Conservation (phyloP, 2,888 invertebrate species). For the Amphipyra berbera region DNA sequence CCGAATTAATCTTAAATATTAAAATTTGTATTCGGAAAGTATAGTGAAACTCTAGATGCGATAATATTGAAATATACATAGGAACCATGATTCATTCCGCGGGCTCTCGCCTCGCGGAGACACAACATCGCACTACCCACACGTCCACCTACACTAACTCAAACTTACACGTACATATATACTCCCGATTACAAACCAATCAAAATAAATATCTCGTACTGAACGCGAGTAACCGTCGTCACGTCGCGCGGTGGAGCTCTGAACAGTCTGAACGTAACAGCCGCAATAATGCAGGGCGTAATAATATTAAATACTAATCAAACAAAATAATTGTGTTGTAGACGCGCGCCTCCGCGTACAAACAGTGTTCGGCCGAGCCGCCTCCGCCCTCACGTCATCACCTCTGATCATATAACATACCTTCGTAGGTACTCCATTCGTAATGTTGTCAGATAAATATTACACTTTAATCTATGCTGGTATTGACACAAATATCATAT, state of each 20-base stretch:
- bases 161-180: conserved; percentile 75
- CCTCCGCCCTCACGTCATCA: conserved; percentile 50
- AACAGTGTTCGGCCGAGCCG: conserved; percentile 67
- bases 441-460: conserved; percentile 37
- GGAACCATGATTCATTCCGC: conserved; percentile 90
- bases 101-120: conserved; percentile 84
- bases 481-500: conserved; percentile 50
- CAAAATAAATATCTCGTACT: conserved; percentile 66
- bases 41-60: conserved; percentile 90
- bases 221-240: conserved; percentile 63
- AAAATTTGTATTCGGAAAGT: conserved; percentile 90
- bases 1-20: conserved; percentile 90
- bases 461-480: conserved; percentile 39
- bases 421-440: conserved; percentile 13
- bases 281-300: conserved; percentile 74
- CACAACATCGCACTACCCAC: conserved; percentile 88
- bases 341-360: conserved; percentile 87
- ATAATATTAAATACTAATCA: conserved; percentile 81
- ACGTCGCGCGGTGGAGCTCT: conserved; percentile 69
- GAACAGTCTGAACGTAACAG: conserved; percentile 66
- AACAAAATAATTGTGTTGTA: conserved; percentile 87
- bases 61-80: conserved; percentile 91
- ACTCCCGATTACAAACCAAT: conserved; percentile 77
- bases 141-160: conserved; percentile 83
- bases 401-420: conserved; percentile 15